Percentiles rank a stretch among this genome's conserved stretches.
phyloP scores from a whole-genome alignment of 2,113 vertebrate species.

The Cettia cetti region DNA sequence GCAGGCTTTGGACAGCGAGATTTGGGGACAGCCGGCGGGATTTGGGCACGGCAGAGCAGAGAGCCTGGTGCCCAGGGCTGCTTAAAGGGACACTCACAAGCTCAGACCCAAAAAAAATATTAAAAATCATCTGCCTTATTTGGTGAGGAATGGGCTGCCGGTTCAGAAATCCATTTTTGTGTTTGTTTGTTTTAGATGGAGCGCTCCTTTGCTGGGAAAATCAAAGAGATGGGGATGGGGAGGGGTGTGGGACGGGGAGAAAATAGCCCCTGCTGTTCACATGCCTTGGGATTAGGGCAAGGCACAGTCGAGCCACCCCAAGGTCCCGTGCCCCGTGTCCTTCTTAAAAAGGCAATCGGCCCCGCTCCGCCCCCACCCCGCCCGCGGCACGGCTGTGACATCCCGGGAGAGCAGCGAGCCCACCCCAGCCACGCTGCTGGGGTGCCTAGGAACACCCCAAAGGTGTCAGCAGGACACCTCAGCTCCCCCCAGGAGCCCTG shows the following conservation, averaged over 20 bases:
- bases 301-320: not conserved
- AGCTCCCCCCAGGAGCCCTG: not conserved
- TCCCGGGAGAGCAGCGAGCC: not conserved
- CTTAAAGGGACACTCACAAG: conserved; percentile 44
- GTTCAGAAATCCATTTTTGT: conserved; percentile 33
- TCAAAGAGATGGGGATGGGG: not conserved
- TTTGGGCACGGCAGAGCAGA: not conserved
- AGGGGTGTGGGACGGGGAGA: not conserved
- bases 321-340: not conserved
- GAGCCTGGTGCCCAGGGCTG: not conserved
- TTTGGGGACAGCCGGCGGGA: not conserved
- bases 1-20: not conserved
- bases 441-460: not conserved
- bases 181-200: conserved; percentile 44
- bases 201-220: conserved; percentile 52
- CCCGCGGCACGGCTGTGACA: not conserved
- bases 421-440: not conserved
- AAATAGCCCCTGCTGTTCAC: conserved; percentile 41
- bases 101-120: not conserved
- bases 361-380: fast-evolving
- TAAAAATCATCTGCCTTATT: conserved; percentile 52
- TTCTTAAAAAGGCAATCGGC: not conserved
- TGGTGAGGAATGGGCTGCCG: conserved; percentile 48
- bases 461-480: not conserved
- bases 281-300: conserved; percentile 32